phyloP scores from a whole-genome alignment of 64 coral and sea anemone genomes.

The Anthopleura sola region DNA sequence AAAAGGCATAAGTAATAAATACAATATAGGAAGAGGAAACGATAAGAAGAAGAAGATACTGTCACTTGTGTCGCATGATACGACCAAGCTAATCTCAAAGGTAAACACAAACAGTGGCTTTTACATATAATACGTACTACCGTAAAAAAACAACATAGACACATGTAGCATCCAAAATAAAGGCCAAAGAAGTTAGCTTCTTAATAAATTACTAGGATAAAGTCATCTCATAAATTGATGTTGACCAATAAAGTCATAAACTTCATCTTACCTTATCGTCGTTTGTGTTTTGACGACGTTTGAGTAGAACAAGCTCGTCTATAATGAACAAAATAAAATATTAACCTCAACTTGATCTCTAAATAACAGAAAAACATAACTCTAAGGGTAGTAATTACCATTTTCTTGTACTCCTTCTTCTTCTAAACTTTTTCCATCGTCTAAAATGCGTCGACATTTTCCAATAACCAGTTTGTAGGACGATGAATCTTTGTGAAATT shows the following conservation, averaged over 20 bases:
- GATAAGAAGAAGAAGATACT: too few relatives aligned
- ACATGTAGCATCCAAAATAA: not conserved
- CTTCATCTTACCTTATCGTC: not conserved
- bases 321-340: not conserved
- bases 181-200: not conserved
- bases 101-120: not conserved
- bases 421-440: conserved; percentile 79
- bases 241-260: not conserved
- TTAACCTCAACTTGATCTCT: not conserved
- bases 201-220: not conserved
- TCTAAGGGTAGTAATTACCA: conserved; percentile 26
- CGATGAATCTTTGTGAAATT: conserved; percentile 76
- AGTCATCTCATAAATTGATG: not conserved
- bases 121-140: not conserved
- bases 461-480: conserved; percentile 73
- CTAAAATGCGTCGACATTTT: conserved; percentile 52
- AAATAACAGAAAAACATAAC: not conserved
- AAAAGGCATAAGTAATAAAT: too few relatives aligned
- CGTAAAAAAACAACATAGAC: not conserved
- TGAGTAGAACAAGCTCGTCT: conserved; percentile 82
- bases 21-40: too few relatives aligned
- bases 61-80: not conserved
- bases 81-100: not conserved
- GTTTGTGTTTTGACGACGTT: conserved; percentile 38
- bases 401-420: conserved; percentile 80